Conservation (phyloP, 2,113 vertebrate genomes). For the Scophthalmus maximus region DNA sequence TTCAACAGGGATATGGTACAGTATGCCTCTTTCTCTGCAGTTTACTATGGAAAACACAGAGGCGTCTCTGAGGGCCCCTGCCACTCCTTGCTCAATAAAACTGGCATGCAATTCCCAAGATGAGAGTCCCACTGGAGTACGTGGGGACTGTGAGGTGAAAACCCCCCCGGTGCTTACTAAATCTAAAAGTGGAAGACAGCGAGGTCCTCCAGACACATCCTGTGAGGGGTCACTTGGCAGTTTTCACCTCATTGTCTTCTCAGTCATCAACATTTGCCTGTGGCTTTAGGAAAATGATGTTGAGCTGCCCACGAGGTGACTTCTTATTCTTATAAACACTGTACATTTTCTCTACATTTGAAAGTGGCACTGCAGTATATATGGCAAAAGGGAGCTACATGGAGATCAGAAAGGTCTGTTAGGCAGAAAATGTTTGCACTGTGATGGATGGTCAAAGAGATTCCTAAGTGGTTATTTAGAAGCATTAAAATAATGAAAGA, state of each 20-base stretch:
- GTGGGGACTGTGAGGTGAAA: slow-evolving; percentile 73
- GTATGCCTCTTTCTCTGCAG: slow-evolving; percentile 48
- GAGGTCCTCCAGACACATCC: slow-evolving; percentile 69
- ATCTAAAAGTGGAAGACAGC: slow-evolving; percentile 75
- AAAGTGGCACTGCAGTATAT: slow-evolving; percentile 30
- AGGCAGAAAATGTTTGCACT: slow-evolving; percentile 15
- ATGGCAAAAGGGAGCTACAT: slow-evolving; percentile 12
- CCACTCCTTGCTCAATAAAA: slow-evolving; percentile 78
- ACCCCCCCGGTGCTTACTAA: slow-evolving; percentile 72
- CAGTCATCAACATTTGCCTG: slow-evolving; percentile 73
- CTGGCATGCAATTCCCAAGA: slow-evolving; percentile 71
- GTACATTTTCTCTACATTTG: slow-evolving; percentile 25
- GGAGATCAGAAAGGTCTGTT: slow-evolving; percentile 8
- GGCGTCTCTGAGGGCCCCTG: slow-evolving; percentile 67
- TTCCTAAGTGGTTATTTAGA: slow-evolving; percentile 41
- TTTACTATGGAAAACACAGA: slow-evolving; percentile 72
- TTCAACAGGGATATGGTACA: slow-evolving; percentile 49
- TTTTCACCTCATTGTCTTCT: slow-evolving; percentile 76
- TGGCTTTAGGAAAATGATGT: slow-evolving; percentile 71
- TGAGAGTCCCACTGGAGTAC: slow-evolving; percentile 71
- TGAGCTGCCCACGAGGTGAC: slow-evolving; percentile 40
- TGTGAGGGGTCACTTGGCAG: slow-evolving; percentile 77
- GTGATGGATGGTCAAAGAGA: slow-evolving; percentile 31
- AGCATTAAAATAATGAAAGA: slow-evolving; percentile 34
- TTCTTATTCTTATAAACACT: slow-evolving; percentile 53